Evolutionary conservation across 2,888 invertebrate species (phyloP), one percentile per base, ranked within the genome.

Genomic region (Drosophila mimica): DNA sequence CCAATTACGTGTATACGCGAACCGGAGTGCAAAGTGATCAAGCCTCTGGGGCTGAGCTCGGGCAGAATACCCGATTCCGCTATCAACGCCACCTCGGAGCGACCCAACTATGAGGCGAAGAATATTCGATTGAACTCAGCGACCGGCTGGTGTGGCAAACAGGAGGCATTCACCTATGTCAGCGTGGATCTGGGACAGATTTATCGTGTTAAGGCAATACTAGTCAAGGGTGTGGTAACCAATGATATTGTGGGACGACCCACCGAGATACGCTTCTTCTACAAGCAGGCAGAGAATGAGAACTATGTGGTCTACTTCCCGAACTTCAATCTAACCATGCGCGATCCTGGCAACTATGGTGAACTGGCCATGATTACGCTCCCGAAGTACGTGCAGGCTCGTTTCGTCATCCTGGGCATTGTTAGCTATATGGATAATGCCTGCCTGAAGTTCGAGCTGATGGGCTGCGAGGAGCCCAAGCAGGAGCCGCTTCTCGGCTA

Each of bases 281-380:
- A 99, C 93, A 99, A 99, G 93, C 97, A 98, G 94, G 95, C 97
- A 30, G 98, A 98, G 93, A 96, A 95, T 85, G 98, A 98, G 91
- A 98, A 98, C 91, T 99, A 98, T 91, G 98, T 99, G 5, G 98
- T 99, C 0, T 99, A 99, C 91, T 99, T 98, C 94, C 98, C 99
- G 56, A 99, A 99, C 92, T 98, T 98, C 92, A 98, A 98, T 92
- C 93, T 98, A 54, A 98, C 98, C 0, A 98, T 98, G 96, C 94
- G 98, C 84, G 98, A 98, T 92, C 98, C 98, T n/a, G 98, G 98
- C 88, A 97, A 99, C 93, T 99, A 98, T 91, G 99, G 99, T 63
- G 98, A 98, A 94, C 93, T 99, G 64, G 98, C 99, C 1, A 98
- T 98, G 97, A 98, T 99, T 77, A 98, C 98, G 0, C 92, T 99